Base-by-base conservation (phyloP, 2,113 vertebrate genomes). In the Copsychus sechellarum region DNA sequence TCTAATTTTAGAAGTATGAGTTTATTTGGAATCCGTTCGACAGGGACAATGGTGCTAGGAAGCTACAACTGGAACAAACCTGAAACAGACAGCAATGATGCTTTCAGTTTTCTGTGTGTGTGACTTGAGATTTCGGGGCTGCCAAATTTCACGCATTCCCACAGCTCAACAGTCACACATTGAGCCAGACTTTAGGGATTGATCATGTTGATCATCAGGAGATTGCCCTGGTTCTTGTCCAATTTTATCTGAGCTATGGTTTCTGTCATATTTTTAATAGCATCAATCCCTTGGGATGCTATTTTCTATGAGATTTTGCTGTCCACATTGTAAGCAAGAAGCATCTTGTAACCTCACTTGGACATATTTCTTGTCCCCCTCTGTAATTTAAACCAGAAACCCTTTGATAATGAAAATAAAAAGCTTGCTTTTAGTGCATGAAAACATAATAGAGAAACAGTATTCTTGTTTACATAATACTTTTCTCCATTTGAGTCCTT, bases 1-100 rank as follows among this genome's bases (percentile, higher is more conserved):
- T 88, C 57, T 69, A 69, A 47, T 90, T 95, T 94, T 85, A 91
- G 79, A 90, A 83, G 70, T 84, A 78, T 51, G 50, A 57, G 71
- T 85, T 95, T 58, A 77, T 91, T 91, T 74, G 47, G 64, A 81
- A 74, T 80, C 58, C 92, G 29, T 56, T 88, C 92, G 64, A 51
- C 67, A 88, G 81, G 29, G 58, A 80, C 61, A 84, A 5, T 50
- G 22, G 29, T 58, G 21, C 34, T 88, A 77, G 60, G 62, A 87
- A 90, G 51, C 40, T 76, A 80, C 85, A 81, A 83, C 43, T 91
- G 61, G 81, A 95, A 92, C 4, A 14, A 95, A 88, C 70, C 34
- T 82, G 78, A 77, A 92, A 61, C 33, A 94, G 71, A 50, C 13
- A 94, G 60, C n/a, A 91, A 22, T n/a, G 45, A 61, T 80, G 33